Evolutionary conservation across 2,797 vertebrate genomes (phyloP).

Genomic region (Rhabdophis nuchalis): DNA sequence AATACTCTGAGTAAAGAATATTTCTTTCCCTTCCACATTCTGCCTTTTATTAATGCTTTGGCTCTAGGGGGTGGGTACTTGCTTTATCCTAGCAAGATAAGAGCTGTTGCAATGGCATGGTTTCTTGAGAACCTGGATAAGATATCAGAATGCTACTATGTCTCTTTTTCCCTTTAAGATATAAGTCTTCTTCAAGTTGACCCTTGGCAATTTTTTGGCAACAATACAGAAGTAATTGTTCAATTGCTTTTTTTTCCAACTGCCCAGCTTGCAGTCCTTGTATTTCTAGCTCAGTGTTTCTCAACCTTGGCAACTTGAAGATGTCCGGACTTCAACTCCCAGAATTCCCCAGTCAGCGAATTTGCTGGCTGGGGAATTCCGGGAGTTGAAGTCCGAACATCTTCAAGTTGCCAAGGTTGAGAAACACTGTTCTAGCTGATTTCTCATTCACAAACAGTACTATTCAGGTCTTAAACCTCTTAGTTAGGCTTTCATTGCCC

Average conservation of each 20-base stretch:
- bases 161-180: not conserved
- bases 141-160: not conserved
- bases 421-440: too few relatives aligned
- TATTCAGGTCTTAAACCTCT: not conserved
- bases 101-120: not conserved
- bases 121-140: not conserved
- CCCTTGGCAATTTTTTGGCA: not conserved
- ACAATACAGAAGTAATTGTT: not conserved
- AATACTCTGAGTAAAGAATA: not conserved
- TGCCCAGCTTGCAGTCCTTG: not conserved
- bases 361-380: too few relatives aligned
- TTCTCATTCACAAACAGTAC: not conserved
- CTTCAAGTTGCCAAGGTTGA: too few relatives aligned
- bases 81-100: not conserved
- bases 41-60: not conserved
- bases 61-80: not conserved
- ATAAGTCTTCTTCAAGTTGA: not conserved
- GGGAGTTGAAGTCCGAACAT: too few relatives aligned
- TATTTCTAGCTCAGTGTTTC: too few relatives aligned
- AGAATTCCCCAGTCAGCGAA: too few relatives aligned
- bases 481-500: not conserved
- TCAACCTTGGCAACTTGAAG: too few relatives aligned
- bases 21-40: not conserved
- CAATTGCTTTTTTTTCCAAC: not conserved
- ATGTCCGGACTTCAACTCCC: too few relatives aligned